Conservation (phyloP, 2,797 vertebrate genomes). For the Myotis myotis region DNA sequence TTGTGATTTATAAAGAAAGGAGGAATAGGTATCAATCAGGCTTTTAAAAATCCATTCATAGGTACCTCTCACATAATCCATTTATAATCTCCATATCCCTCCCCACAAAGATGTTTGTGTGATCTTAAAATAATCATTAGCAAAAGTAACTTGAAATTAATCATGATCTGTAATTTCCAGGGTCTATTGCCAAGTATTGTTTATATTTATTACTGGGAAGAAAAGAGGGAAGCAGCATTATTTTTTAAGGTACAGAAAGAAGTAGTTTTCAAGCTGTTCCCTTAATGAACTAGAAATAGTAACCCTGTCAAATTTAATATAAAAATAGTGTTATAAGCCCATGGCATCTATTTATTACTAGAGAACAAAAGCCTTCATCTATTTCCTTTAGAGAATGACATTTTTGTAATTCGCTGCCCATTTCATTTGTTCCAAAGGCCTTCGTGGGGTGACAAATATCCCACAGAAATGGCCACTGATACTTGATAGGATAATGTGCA, state of each 20-base stretch:
- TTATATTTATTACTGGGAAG: conserved; percentile 80
- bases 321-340: conserved; percentile 89
- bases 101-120: conserved; percentile 64
- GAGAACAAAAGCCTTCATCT: conserved; percentile 90
- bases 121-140: conserved; percentile 63
- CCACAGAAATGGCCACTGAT: conserved; percentile 89
- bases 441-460: conserved; percentile 90
- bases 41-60: conserved; percentile 49
- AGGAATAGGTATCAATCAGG: conserved; percentile 23
- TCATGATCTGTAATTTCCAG: conserved; percentile 70
- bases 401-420: conserved; percentile 90
- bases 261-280: conserved; percentile 87
- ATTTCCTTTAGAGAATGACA: conserved; percentile 90
- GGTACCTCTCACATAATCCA: conserved; percentile 47
- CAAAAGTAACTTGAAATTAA: conserved; percentile 73
- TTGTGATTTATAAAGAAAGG: conserved; percentile 68
- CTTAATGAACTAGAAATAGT: conserved; percentile 89
- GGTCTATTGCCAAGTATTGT: conserved; percentile 68
- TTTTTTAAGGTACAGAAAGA: conserved; percentile 85
- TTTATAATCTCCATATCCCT: conserved; percentile 57
- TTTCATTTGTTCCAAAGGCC: conserved; percentile 90
- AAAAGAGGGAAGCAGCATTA: conserved; percentile 80
- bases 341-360: conserved; percentile 88
- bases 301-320: conserved; percentile 88
- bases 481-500: conserved; percentile 91